These are phyloP conservation scores for Patagioenas fasciata DNA, from an alignment of 2,113 vertebrate genomes.

Conservation along the genomic window DNA sequence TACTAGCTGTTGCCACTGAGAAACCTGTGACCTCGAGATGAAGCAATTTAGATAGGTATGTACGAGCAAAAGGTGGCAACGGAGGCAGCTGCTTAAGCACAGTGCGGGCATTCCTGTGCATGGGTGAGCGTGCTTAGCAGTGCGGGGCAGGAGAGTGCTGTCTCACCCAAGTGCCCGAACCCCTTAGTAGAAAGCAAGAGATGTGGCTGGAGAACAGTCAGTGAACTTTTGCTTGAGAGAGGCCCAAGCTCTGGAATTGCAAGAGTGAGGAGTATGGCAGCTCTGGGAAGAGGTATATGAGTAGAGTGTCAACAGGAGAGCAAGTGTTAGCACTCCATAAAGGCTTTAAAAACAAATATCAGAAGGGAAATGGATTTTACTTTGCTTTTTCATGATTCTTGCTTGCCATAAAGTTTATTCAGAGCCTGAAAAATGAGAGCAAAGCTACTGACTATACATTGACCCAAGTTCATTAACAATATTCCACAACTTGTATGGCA, in stretches of 20 bases:
- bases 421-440: neutral
- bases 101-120: neutral
- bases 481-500: neutral
- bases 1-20: neutral
- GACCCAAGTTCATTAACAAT: neutral
- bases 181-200: neutral
- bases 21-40: neutral
- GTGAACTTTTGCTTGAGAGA: neutral
- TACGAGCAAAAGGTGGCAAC: fast-evolving
- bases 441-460: neutral
- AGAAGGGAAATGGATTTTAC: neutral
- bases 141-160: fast-evolving
- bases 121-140: neutral
- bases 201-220: neutral
- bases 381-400: neutral
- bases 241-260: neutral
- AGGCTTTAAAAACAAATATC: neutral
- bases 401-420: neutral
- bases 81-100: neutral
- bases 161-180: neutral
- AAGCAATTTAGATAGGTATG: neutral
- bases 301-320: neutral
- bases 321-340: neutral
- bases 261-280: neutral
- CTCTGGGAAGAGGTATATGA: neutral